Evolutionary conservation across 2,888 invertebrate species (phyloP), one percentile per base, ranked within the genome.

Genomic region (Metellina segmentata): DNA sequence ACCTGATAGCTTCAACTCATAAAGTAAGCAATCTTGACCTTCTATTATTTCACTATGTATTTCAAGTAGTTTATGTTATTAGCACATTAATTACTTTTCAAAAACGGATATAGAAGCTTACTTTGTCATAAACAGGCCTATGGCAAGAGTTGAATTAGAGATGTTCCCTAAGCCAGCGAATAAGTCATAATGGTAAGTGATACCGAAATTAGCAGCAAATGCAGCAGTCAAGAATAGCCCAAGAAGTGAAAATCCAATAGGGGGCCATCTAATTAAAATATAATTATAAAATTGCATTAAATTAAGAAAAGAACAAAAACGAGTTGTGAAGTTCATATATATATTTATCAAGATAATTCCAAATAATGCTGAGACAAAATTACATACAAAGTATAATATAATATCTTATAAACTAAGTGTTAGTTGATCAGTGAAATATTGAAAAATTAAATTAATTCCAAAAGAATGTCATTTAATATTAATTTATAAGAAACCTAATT

Each of bases 181-280:
- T 51, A 89, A 61, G 19, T 83, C 70, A 79, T 83, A 85, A 13
- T 83, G 20, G 53, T 89, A 83, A n/a, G 83, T 78, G 72, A 89
- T 78, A 48, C 34, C 19, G 48, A 89, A 89, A 72, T 34, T 85
- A 6, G 78, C 52, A n/a, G 9, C 5, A 7, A 34, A 70, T 19
- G 83, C 49, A 51, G 19, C 78, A 19, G 69, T 20, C 19, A 89
- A 51, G 52, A 89, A 71, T 7, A 52, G 7, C 13, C 51, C 83
- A 34, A 89, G 13, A 8, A 85, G 19, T 7, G 83, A 52, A 52
- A 19, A 52, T 13, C 89, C 89, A 9, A 89, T 83, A 34, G 69
- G 70, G 1, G 89, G 89, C 82, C 83, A 77, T 34, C 89, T 89
- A 61, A 34, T 34, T 51, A 70, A 70, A 48, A 69, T 7, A 48